These are phyloP conservation scores for Cheilosia scutellata DNA, from an alignment of 2,888 invertebrate genomes.

Conservation along the genomic window DNA sequence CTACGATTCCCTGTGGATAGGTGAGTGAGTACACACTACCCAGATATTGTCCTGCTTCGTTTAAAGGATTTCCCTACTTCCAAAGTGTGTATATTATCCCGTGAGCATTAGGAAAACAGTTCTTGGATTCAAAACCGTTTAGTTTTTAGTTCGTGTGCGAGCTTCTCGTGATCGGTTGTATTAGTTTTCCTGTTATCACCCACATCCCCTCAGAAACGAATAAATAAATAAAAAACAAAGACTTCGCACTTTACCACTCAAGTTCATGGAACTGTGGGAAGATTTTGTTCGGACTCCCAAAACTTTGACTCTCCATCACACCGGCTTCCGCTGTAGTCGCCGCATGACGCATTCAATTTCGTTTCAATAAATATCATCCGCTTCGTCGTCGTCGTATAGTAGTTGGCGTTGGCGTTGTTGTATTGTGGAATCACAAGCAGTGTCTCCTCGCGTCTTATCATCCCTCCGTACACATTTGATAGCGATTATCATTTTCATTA, in stretches of 20 bases:
- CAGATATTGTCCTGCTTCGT: constrained; percentile 39
- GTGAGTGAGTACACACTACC: constrained; percentile 19
- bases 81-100: background rate
- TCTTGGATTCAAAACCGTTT: constrained; percentile 50
- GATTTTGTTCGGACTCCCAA: constrained; percentile 57
- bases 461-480: constrained; percentile 48
- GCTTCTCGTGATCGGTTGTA: constrained; percentile 44
- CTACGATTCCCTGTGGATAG: constrained; percentile 53
- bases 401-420: constrained; percentile 6
- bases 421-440: constrained; percentile 29
- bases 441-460: constrained; percentile 64
- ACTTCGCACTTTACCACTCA: constrained; percentile 46
- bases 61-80: background rate
- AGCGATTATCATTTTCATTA: constrained; percentile 55
- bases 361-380: constrained; percentile 62
- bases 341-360: constrained; percentile 69
- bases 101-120: constrained; percentile 14
- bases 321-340: constrained; percentile 62
- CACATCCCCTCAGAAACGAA: constrained; percentile 11
- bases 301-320: constrained; percentile 42
- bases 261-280: constrained; percentile 75
- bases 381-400: constrained; percentile 27
- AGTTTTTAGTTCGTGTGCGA: constrained; percentile 56
- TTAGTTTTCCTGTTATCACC: constrained; percentile 47
- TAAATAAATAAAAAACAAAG: constrained; percentile 58